Base-by-base conservation (phyloP, 1,140 invertebrate genomes). In the Nymphalis io region DNA sequence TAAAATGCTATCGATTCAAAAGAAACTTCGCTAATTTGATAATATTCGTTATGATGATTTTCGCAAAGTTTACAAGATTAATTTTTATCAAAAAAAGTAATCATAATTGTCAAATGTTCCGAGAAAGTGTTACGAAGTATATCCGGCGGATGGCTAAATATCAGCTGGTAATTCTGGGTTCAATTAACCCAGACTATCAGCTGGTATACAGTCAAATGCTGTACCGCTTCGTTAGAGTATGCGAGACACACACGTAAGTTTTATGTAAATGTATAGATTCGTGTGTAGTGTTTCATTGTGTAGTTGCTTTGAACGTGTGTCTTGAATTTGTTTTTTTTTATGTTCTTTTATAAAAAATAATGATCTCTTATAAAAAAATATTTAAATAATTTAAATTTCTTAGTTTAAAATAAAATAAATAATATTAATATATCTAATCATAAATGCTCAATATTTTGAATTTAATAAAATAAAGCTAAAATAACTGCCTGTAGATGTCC, bases 121-220 rank as follows among this genome's bases (percentile, higher is more conserved):
- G 18, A 53, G 48, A 53, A 21, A 21, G 20, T 21, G 18, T 53
- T 21, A 21, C 4, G 27, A 65, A 75, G 69, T 78, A 70, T 72
- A 55, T 59, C 39, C 80, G 84, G 68, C 51, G 23, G 68, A 70
- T 80, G 84, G 93, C 95, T 94, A 96, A 98, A 97, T 98, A 98
- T 98, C 96, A 98, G 96, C 96, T 97, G 96, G 96, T 97, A 98
- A 97, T 97, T 97, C 96, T 97, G 96, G 96, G 96, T 88, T 77
- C 72, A 80, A 70, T 38, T 73, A 93, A 85, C 94, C 93, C 96
- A 96, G 96, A 93, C 94, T 97, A 95, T 95, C 94, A 93, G 94
- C 94, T 96, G 96, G 94, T 97, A 97, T 96, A 91, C 79, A 87
- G 92, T 78, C 66, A 60, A 60, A 73, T 67, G 68, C 73, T 78